Conservation (phyloP, 1,140 invertebrate genomes). For the Patella vulgata region DNA sequence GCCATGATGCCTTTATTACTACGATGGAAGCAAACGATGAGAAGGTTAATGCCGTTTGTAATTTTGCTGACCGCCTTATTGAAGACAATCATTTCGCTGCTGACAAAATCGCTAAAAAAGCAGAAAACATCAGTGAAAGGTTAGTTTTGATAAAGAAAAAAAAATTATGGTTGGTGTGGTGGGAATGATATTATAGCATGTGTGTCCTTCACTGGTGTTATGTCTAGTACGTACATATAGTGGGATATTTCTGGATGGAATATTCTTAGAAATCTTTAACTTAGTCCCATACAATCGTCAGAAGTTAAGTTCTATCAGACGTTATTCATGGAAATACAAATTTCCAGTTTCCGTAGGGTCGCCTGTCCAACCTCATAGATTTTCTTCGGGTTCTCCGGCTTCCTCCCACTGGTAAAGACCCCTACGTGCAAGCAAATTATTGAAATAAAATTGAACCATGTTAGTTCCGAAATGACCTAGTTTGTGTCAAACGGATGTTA, state of each 20-base stretch:
- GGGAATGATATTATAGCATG: not conserved
- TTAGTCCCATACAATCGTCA: too few species aligned
- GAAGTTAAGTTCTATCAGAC: too few species aligned
- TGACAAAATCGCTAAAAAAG: constrained; percentile 96
- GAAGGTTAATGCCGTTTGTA: constrained; percentile 94
- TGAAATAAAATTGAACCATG: too few species aligned
- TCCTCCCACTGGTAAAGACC: too few species aligned
- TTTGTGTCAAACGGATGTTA: too few species aligned
- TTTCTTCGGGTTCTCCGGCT: too few species aligned
- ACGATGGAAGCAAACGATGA: constrained; percentile 99
- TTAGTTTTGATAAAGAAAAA: constrained; percentile 24
- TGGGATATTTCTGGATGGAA: not conserved
- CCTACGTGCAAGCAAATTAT: too few species aligned
- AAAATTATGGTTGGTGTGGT: not conserved
- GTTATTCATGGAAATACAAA: too few species aligned
- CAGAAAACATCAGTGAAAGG: constrained; percentile 89
- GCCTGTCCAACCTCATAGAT: too few species aligned
- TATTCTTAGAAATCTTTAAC: too few species aligned
- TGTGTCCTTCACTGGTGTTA: not conserved
- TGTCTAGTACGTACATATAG: not conserved
- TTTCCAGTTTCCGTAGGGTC: too few species aligned
- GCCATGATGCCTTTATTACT: constrained; percentile 98
- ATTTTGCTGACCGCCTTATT: constrained; percentile 89
- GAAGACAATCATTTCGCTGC: constrained; percentile 85
- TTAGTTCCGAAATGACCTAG: too few species aligned